phyloP scores from a whole-genome alignment of 2,888 invertebrate genomes.

The Aphrophora alni region DNA sequence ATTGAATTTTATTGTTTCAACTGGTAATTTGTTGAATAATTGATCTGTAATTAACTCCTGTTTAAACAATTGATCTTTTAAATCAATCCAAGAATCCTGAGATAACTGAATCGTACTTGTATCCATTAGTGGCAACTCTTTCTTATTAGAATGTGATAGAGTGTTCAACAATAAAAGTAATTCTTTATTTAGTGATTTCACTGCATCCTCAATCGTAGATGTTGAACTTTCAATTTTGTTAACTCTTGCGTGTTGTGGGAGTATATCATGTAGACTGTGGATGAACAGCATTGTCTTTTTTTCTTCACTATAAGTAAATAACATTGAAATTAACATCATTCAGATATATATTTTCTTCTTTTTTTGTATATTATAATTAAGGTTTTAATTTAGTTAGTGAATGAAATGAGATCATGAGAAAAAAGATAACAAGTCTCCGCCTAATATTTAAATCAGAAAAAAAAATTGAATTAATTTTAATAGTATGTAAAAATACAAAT shows the following conservation, averaged over 20 bases:
- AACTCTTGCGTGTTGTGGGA: slow-evolving; percentile 6
- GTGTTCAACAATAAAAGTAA: not conserved
- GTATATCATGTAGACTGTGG: slow-evolving; percentile 9
- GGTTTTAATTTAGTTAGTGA: no score
- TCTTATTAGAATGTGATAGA: not conserved
- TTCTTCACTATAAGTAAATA: slow-evolving; percentile 33
- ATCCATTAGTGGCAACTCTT: not conserved
- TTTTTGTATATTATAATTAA: no score
- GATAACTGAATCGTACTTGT: not conserved
- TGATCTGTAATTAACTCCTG: not conserved
- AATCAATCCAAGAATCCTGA: not conserved
- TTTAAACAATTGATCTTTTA: not conserved
- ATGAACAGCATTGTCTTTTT: slow-evolving; percentile 32
- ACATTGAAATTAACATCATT: no score
- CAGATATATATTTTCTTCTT: no score
- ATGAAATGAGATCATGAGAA: no score
- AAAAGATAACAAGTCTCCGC: no score
- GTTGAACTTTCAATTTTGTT: not conserved
- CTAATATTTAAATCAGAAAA: no score
- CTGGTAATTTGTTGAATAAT: not conserved
- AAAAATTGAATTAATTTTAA: no score
- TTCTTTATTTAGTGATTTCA: not conserved
- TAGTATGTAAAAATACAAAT: no score
- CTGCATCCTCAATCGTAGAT: not conserved
- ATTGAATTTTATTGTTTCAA: no score